Evolutionary conservation across 2,888 invertebrate species (phyloP).

Genomic region (Reticulitermes lucifugus): DNA sequence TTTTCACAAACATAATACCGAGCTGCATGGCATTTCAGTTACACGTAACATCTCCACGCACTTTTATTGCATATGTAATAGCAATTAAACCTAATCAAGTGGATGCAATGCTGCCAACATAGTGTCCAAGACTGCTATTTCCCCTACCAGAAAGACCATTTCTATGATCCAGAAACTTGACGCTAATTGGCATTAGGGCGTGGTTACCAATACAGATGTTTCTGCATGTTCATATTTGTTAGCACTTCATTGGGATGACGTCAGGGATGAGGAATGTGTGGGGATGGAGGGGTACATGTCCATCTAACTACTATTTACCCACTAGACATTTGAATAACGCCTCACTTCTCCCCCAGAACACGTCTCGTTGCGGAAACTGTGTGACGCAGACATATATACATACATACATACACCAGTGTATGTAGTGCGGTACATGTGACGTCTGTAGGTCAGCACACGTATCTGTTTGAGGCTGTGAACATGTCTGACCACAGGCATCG

Average conservation of each 20-base stretch:
- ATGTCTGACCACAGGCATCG: background rate
- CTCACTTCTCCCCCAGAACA: background rate
- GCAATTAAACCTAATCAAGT: no score
- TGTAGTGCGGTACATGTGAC: no score
- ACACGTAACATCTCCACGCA: no score
- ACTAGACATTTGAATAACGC: constrained; percentile 2
- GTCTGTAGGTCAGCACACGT: background rate
- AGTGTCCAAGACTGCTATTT: no score
- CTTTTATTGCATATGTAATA: no score
- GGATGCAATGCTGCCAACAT: no score
- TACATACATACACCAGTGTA: background rate
- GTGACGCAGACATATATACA: background rate
- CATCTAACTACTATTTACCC: background rate
- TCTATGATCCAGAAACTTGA: background rate
- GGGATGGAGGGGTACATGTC: no score
- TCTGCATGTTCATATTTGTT: background rate
- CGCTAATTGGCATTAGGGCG: background rate
- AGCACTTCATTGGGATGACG: background rate
- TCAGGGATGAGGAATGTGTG: background rate
- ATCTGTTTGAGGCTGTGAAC: background rate
- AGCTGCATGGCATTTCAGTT: no score
- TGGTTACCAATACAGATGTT: constrained; percentile 1
- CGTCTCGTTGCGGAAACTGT: background rate
- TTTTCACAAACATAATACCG: no score
- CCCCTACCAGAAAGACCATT: background rate